A percentile compares a stretch with the other conserved stretches of the same genome.
Conservation (phyloP, 2,113 vertebrate species). For the Collichthys lucidus region DNA sequence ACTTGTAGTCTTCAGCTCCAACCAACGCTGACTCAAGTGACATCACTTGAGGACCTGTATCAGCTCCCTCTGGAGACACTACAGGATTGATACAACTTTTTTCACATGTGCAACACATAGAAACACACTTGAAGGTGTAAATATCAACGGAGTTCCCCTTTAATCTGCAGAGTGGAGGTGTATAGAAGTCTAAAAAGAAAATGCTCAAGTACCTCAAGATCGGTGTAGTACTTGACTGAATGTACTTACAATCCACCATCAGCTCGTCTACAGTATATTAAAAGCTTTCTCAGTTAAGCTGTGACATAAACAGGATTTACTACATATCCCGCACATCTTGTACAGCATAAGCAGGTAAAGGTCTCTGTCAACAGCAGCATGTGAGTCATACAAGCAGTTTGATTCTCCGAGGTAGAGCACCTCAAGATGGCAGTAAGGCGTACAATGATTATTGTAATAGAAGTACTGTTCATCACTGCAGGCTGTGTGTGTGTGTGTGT, state of each 20-base stretch:
- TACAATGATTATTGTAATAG: not conserved
- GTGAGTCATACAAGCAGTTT: not conserved
- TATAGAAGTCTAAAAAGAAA: not conserved
- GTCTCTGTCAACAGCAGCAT: not conserved
- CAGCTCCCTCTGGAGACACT: too few relatives aligned
- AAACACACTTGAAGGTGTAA: not conserved
- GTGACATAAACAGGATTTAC: not conserved
- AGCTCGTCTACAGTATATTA: not conserved
- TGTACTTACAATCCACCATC: not conserved
- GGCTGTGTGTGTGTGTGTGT: too few relatives aligned
- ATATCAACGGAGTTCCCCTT: not conserved
- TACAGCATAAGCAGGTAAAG: not conserved
- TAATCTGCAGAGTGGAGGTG: not conserved
- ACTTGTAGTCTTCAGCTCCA: too few relatives aligned
- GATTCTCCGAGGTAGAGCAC: not conserved
- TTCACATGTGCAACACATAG: not conserved
- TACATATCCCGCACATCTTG: not conserved
- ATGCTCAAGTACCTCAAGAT: not conserved
- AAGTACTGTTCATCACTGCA: not conserved
- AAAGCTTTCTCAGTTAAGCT: not conserved
- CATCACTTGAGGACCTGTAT: too few relatives aligned
- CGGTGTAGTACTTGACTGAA: not conserved
- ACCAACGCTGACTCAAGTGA: too few relatives aligned
- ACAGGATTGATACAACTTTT: too few relatives aligned
- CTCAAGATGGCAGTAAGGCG: constrained; percentile 3